Evolutionary conservation across 2,113 vertebrate genomes (phyloP).

Genomic region (Indicator indicator): DNA sequence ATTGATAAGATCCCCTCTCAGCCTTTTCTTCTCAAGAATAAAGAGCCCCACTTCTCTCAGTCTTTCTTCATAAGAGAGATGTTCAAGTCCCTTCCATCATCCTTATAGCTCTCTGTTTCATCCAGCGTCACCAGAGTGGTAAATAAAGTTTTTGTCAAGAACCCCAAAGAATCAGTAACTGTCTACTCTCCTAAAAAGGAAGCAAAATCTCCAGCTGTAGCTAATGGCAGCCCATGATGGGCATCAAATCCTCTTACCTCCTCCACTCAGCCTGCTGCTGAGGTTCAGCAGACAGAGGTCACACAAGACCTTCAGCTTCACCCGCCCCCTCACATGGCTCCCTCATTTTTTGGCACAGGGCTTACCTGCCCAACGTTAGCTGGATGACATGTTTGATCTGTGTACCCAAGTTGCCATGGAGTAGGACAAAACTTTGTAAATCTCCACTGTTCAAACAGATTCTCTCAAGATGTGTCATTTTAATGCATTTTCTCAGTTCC

Average conservation of each 20-base stretch:
- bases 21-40: too few species aligned
- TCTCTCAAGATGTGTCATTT: slow-evolving; percentile 54
- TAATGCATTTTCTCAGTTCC: background rate
- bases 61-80: too few species aligned
- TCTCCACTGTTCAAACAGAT: slow-evolving; percentile 33
- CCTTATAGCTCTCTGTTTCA: background rate
- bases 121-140: background rate
- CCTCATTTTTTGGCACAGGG: slow-evolving; percentile 2
- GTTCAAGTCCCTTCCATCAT: too few species aligned
- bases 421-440: slow-evolving; percentile 52
- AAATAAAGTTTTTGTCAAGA: background rate
- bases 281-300: background rate
- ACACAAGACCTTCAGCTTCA: background rate
- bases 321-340: background rate
- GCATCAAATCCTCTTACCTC: background rate
- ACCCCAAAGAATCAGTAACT: background rate
- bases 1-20: too few species aligned
- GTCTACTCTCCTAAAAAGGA: background rate
- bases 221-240: background rate
- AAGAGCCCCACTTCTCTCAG: too few species aligned
- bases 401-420: slow-evolving; percentile 58
- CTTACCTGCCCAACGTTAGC: slow-evolving; percentile 42
- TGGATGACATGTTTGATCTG: background rate
- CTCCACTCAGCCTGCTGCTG: background rate
- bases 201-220: background rate